phyloP scores from a whole-genome alignment of 2,113 vertebrate genomes.

The Platycercus adscitus region DNA sequence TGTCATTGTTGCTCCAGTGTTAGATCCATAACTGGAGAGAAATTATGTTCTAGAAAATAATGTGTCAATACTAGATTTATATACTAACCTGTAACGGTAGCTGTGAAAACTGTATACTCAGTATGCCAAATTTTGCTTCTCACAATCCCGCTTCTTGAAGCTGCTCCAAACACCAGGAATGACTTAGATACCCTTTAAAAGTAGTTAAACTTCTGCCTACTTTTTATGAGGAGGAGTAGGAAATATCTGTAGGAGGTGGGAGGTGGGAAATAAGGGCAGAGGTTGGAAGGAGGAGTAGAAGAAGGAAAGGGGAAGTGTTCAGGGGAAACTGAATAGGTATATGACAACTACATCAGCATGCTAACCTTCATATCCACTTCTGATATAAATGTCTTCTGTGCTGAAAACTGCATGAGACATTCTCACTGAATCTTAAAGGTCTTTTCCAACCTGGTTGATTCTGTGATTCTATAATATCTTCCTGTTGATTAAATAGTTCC shows the following conservation, averaged over 20 bases:
- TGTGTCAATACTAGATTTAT: neutral
- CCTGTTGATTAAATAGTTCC: neutral
- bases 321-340: neutral
- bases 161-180: neutral
- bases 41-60: neutral
- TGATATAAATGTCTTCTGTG: neutral
- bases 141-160: neutral
- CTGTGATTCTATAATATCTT: neutral
- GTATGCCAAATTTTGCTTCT: neutral
- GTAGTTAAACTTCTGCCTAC: neutral
- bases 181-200: neutral
- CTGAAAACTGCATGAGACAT: neutral
- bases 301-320: neutral
- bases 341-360: neutral
- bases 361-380: neutral
- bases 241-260: neutral
- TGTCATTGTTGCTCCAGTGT: neutral
- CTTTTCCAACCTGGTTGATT: too few species aligned
- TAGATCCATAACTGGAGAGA: neutral
- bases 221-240: slow-evolving; percentile 2
- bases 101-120: neutral
- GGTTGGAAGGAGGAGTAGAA: neutral
- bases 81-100: neutral
- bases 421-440: neutral
- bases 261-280: neutral